A percentile compares a stretch with the other conserved stretches of the same genome.
Evolutionary conservation across 2,797 vertebrate species (phyloP).

Genomic region (Manis crassicaudata): DNA sequence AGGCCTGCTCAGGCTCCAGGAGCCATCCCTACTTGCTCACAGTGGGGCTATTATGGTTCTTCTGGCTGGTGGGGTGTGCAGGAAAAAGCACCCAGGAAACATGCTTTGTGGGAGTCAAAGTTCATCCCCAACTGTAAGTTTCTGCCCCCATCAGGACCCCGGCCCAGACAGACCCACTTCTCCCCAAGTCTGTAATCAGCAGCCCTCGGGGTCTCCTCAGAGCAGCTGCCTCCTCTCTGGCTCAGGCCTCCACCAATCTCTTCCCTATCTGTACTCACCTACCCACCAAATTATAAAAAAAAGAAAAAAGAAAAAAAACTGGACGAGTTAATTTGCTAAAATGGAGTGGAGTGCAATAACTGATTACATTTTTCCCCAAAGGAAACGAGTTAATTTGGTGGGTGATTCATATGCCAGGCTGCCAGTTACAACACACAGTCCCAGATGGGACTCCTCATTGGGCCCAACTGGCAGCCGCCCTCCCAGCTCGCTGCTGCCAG

Average conservation of each 20-base stretch:
- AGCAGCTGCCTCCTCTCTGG: background rate
- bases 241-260: background rate
- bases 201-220: background rate
- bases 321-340: slow-evolving; percentile 86
- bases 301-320: slow-evolving; percentile 65
- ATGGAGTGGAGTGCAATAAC: slow-evolving; percentile 85
- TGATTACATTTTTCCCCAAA: slow-evolving; percentile 88
- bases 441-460: slow-evolving; percentile 81
- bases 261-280: background rate
- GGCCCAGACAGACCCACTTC: background rate
- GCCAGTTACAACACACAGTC: slow-evolving; percentile 87
- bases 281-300: background rate
- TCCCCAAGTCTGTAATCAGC: fast-evolving
- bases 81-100: background rate
- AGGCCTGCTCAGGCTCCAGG: background rate
- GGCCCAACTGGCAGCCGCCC: background rate
- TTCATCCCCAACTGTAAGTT: background rate
- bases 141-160: background rate
- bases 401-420: slow-evolving; percentile 88
- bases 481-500: background rate
- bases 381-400: slow-evolving; percentile 89
- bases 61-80: background rate
- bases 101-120: background rate
- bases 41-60: background rate
- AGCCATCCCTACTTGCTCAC: background rate